A percentile compares a stretch with the other conserved stretches of the same genome.
These are phyloP conservation scores for Salpingus planirostris DNA, from an alignment of 2,888 invertebrate genomes.

Conservation along the genomic window DNA sequence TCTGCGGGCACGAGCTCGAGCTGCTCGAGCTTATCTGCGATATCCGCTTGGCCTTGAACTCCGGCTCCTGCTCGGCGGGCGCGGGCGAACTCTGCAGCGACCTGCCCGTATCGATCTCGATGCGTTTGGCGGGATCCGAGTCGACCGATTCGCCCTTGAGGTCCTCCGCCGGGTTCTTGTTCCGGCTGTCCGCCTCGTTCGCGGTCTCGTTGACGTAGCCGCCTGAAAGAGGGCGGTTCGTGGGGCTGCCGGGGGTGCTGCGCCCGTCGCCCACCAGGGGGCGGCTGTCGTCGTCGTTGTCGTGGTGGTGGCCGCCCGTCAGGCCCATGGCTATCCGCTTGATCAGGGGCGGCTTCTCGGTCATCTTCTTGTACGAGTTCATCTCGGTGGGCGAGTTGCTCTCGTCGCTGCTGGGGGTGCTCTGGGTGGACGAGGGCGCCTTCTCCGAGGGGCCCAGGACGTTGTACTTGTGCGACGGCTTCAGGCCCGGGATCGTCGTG, in stretches of 20 bases:
- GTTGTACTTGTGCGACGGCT: constrained; percentile 50
- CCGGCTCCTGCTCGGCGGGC: constrained; percentile 42
- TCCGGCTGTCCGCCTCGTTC: constrained; percentile 50
- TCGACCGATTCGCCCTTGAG: constrained; percentile 34
- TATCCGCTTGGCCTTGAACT: constrained; percentile 47
- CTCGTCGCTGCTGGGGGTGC: constrained; percentile 69
- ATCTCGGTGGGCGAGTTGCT: constrained; percentile 82
- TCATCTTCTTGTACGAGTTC: constrained; percentile 73
- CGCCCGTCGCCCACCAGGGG: constrained; percentile 61
- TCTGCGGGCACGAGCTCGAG: constrained; percentile 40
- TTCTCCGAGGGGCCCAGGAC: constrained; percentile 38
- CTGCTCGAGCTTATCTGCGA: constrained; percentile 51
- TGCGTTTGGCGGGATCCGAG: constrained; percentile 44
- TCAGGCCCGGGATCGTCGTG: constrained; percentile 58
- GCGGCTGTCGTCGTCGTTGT: constrained; percentile 56
- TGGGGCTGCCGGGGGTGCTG: constrained; percentile 37
- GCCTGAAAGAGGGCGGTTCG: constrained; percentile 58
- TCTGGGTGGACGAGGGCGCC: constrained; percentile 43
- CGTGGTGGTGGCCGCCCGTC: constrained; percentile 45
- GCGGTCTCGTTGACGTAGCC: constrained; percentile 70
- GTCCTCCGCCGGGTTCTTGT: constrained; percentile 20
- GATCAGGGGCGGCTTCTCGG: constrained; percentile 71
- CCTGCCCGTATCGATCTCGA: constrained; percentile 53
- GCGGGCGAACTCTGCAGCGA: constrained; percentile 44
- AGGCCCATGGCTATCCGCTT: constrained; percentile 71